Evolutionary conservation across 2,888 invertebrate genomes (phyloP), one percentile per base, ranked within the genome.

Genomic region (Cerastis rubricosa): DNA sequence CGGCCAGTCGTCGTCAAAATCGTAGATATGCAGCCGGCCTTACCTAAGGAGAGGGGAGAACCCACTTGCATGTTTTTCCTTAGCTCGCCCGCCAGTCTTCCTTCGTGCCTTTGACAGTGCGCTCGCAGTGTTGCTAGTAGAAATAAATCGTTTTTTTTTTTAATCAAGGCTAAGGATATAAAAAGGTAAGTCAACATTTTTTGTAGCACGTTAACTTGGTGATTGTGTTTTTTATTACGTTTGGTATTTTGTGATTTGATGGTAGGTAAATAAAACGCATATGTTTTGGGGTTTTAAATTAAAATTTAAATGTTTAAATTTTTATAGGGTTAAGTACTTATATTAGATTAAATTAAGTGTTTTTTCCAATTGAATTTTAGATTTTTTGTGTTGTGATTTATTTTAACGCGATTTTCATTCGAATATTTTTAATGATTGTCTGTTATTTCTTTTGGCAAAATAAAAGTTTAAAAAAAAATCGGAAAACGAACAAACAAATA

Each of bases 41-140:
- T 64, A 83, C 11, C 6, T 1, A 40, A 22, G 59, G 61, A 83
- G 86, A 51, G 87, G 86, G 86, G 87, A 70, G 76, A 29, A 43
- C 65, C 17, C 54, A 61, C 12, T 65, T 64, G 57, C 57, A 69
- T 25, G 25, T 75, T 81, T 72, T 80, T 87, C 71, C n/a, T 61
- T 45, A 1, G 43, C 7, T 14, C 40, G 66, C 59, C n/a, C 47
- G 68, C 64, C 83, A 85, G 83, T 85, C 71, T 25, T 57, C 57
- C 43, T 47, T 51, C n/a, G 74, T 59, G 51, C 29, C 45, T 61
- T 61, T 70, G 66, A 68, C 66, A 61, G 77, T 77, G 81, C 54
- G 66, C 54, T 14, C 43, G 74, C 35, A 59, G 76, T 78, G 80
- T 83, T 83, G 54, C 65, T 6, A 74, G 51, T 49, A 73, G 3